These are phyloP conservation scores for Zaprionus ghesquierei DNA, from an alignment of 1,140 invertebrate genomes.

Conservation along the genomic window DNA sequence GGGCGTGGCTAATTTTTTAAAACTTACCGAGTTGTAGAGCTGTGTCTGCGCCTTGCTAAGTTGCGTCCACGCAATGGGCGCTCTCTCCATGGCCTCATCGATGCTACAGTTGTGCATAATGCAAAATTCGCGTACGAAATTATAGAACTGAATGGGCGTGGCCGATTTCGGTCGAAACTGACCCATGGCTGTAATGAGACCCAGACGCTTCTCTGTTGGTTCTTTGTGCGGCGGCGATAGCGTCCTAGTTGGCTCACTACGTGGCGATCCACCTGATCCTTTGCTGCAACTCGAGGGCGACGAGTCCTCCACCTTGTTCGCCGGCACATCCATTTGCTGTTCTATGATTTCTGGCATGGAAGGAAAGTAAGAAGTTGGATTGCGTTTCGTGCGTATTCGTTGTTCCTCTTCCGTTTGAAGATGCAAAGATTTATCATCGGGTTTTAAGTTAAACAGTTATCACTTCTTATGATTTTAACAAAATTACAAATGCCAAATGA, in stretches of 20 bases:
- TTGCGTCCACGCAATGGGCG: slow-evolving; percentile 31
- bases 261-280: not conserved
- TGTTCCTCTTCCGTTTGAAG: not conserved
- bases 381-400: not conserved
- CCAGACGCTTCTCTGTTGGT: slow-evolving; percentile 32
- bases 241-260: not conserved
- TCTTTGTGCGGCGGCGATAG: not conserved
- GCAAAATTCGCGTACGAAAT: slow-evolving; percentile 59
- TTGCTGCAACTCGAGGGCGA: not conserved
- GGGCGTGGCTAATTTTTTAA: no score
- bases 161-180: slow-evolving; percentile 48
- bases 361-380: no score
- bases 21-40: slow-evolving; percentile 59
- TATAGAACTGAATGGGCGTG: slow-evolving; percentile 63
- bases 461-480: slow-evolving; percentile 24
- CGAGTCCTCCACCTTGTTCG: not conserved
- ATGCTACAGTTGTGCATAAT: slow-evolving; percentile 70
- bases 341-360: not conserved
- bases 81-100: slow-evolving; percentile 57
- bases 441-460: not conserved
- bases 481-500: slow-evolving; percentile 14
- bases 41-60: slow-evolving; percentile 28
- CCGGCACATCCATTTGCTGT: not conserved
- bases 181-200: slow-evolving; percentile 36
- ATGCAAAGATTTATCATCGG: not conserved